Base-by-base conservation (phyloP, 1,140 invertebrate genomes). In the Tyrophagus putrescentiae region DNA sequence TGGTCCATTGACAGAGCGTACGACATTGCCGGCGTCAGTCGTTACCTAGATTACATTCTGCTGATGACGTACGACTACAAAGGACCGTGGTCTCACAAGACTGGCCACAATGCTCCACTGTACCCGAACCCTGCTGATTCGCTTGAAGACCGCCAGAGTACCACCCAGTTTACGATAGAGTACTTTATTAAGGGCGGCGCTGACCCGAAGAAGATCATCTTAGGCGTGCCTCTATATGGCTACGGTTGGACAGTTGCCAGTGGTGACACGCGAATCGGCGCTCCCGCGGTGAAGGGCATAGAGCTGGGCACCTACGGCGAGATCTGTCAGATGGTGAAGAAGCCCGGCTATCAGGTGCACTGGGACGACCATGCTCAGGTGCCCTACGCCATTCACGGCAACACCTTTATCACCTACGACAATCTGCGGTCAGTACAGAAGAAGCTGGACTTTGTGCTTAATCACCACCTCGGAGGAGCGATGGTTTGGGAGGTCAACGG, bases 141-240 rank as follows among this genome's bases (percentile, higher is more conserved):
- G 56, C 81, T 83, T 67, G 77, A 76, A 7, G 45, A 48, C 9
- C 45, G 45, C 9, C 7, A 7, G 45, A 13, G 23, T 21, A 33
- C 83, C 81, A 27, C 85, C 87, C 67, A 89, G 89, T 59, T n/a
- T 34, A 52, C 33, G 18, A 39, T 61, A 16, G 57, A 86, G 87
- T 88, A 88, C 69, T 89, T 85, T 85, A 85, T 88, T 76, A 80
- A 4, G 80, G 84, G 65, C 86, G 87, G n/a, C 82, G 84, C 1
- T 81, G 83, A 5, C 73, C 82, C 0, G 78, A 81, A 25, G 89
- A 84, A 64, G 75, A 90, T n/a, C 79, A 88, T 91, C 3, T 70
- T 93, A 9, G 83, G 83, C n/a, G 68, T 83, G 58, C 75, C 79
- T 1, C 72, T 80, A 1, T 85, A 84, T 63, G 84, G 83, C 0